Evolutionary conservation across 1,140 invertebrate genomes (phyloP).

Genomic region (Brevipalpus yothersi): DNA sequence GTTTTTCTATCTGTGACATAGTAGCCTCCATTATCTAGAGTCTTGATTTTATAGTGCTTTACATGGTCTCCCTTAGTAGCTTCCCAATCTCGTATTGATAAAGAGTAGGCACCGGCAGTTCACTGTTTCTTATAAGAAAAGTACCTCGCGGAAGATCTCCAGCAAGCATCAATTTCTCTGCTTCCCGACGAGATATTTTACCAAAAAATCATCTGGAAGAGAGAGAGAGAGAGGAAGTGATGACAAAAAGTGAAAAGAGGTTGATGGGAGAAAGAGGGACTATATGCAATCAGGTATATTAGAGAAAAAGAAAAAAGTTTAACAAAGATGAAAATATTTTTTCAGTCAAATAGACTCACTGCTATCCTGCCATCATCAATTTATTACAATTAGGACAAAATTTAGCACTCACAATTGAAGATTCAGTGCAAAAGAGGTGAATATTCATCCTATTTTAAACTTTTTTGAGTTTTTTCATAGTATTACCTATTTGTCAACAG

Average conservation of each 20-base stretch:
- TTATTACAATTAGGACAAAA: no score
- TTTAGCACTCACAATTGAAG: no score
- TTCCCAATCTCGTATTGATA: constrained; percentile 90
- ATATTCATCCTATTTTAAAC: no score
- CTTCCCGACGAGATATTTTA: constrained; percentile 80
- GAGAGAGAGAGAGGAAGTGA: no score
- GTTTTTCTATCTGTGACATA: constrained; percentile 76
- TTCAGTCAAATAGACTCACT: neutral
- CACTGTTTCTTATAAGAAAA: constrained; percentile 77
- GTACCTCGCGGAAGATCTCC: constrained; percentile 84
- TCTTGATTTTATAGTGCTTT: constrained; percentile 94
- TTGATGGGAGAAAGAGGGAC: no score
- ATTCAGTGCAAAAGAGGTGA: no score
- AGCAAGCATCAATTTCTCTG: constrained; percentile 70
- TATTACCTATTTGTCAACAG: no score
- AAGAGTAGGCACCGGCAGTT: constrained; percentile 61
- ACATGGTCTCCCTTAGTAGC: constrained; percentile 70
- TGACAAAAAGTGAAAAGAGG: no score
- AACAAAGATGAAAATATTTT: neutral
- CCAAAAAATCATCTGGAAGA: constrained; percentile 99
- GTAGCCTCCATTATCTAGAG: constrained; percentile 77
- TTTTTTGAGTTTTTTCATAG: no score
- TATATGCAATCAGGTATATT: no score
- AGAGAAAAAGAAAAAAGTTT: no score
- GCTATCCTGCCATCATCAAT: no score